phyloP scores from a whole-genome alignment of 1,140 invertebrate species.

The Leucophenga varia region DNA sequence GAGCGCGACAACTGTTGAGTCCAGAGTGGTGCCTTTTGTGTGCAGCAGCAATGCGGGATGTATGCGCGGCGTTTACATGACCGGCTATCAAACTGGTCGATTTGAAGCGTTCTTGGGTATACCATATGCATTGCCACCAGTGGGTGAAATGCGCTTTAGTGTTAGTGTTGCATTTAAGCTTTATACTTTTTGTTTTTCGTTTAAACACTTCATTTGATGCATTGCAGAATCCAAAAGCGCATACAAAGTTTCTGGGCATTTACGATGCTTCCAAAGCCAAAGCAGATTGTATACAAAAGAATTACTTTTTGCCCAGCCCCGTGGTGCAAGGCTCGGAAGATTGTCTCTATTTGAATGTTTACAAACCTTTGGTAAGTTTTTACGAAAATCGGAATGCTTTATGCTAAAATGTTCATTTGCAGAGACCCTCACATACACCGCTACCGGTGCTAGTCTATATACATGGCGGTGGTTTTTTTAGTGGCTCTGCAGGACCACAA shows the following conservation, averaged over 20 bases:
- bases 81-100: conserved; percentile 28
- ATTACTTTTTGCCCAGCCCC: conserved; percentile 42
- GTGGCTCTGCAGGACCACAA: conserved; percentile 41
- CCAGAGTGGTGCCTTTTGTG: conserved; percentile 5
- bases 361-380: conserved; percentile 59
- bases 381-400: no score
- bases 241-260: conserved; percentile 27
- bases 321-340: conserved; percentile 58
- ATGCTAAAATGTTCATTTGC: no score
- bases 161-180: conserved; percentile 23
- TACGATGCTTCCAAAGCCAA: conserved; percentile 36
- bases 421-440: neutral
- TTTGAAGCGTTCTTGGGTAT: conserved; percentile 52
- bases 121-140: conserved; percentile 46
- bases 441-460: conserved; percentile 58
- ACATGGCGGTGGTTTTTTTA: conserved; percentile 58
- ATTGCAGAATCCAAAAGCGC: conserved; percentile 39
- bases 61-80: conserved; percentile 31
- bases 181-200: neutral
- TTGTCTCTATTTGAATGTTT: conserved; percentile 66
- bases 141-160: conserved; percentile 39
- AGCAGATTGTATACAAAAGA: conserved; percentile 50
- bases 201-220: neutral
- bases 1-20: neutral
- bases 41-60: conserved; percentile 31